Percentiles rank a stretch among this genome's conserved stretches.
phyloP scores from a whole-genome alignment of 1,140 invertebrate genomes.

The Lordiphosa mommai region DNA sequence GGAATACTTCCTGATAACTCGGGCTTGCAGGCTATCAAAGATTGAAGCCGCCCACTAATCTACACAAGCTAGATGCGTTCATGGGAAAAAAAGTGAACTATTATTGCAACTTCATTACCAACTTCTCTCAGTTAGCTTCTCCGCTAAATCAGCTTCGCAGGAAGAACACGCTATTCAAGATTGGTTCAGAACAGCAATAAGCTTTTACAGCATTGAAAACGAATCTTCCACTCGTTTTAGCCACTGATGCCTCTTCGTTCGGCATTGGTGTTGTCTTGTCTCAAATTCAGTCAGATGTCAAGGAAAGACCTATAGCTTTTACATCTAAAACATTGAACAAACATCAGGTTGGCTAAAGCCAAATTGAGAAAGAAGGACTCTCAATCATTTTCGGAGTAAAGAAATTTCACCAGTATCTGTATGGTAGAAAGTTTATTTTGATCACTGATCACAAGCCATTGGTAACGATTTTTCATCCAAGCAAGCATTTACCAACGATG shows the following conservation, averaged over 20 bases:
- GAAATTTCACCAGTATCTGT: conserved; percentile 2
- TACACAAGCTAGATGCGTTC: conserved; percentile 51
- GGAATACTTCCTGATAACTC: conserved; percentile 33
- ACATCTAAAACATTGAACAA: not conserved
- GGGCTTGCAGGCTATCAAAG: conserved; percentile 25
- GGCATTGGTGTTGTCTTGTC: too few species aligned
- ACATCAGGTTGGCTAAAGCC: not conserved
- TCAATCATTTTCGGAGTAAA: conserved; percentile 6
- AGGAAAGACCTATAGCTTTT: too few species aligned
- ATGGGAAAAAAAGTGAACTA: conserved; percentile 29
- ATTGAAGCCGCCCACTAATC: conserved; percentile 49
- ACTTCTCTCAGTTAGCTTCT: not conserved
- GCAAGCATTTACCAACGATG: conserved; percentile 20
- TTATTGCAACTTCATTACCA: conserved; percentile 4
- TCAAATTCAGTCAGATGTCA: too few species aligned
- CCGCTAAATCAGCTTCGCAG: conserved; percentile 5
- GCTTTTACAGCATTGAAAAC: conserved; percentile 1
- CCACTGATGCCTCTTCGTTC: not conserved
- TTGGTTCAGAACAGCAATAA: not conserved
- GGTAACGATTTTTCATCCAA: conserved; percentile 80
- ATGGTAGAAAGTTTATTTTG: not conserved
- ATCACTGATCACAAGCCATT: too few species aligned
- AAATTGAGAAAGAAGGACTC: conserved; percentile 2
- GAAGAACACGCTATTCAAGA: not conserved
- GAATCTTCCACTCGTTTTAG: not conserved